Percentiles rank a stretch among this genome's conserved stretches.
Evolutionary conservation across 2,888 invertebrate species (phyloP).

Genomic region (Drosophila macrothrix): DNA sequence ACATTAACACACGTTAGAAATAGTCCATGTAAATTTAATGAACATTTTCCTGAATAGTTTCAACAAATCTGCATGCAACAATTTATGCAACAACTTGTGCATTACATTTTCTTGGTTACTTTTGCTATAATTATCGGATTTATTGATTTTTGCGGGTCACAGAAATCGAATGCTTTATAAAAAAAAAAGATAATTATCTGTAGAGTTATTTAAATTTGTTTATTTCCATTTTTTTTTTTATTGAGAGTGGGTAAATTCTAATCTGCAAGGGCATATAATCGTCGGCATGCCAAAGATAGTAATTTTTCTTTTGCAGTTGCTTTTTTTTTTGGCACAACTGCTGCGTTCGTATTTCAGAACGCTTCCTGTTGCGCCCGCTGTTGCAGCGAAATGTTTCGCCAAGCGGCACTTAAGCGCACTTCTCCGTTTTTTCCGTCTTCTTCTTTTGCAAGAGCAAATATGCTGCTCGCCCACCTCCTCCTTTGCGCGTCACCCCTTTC

Average conservation of each 20-base stretch:
- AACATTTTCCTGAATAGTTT: background rate
- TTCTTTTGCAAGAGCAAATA: slow-evolving; percentile 57
- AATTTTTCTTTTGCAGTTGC: background rate
- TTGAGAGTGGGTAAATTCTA: background rate
- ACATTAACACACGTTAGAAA: background rate
- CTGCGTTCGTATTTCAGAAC: slow-evolving; percentile 57
- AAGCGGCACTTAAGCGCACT: slow-evolving; percentile 78
- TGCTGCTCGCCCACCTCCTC: slow-evolving; percentile 33
- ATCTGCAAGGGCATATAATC: background rate
- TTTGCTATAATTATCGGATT: background rate
- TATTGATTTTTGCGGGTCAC: background rate
- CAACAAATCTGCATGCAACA: background rate
- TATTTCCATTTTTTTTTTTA: background rate
- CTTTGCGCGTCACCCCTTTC: background rate
- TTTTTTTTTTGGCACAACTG: slow-evolving; percentile 15
- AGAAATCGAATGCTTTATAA: background rate
- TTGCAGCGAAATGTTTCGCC: slow-evolving; percentile 73
- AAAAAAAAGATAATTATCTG: background rate
- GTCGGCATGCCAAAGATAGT: background rate
- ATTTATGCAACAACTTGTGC: too few species aligned
- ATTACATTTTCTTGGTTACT: background rate
- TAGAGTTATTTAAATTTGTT: background rate
- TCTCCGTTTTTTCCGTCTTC: slow-evolving; percentile 34
- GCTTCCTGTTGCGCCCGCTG: slow-evolving; percentile 51
- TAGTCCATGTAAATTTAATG: background rate